Evolutionary conservation across 2,797 vertebrate species (phyloP), one percentile per base, ranked within the genome.

Genomic region (Aplochiton taeniatus): DNA sequence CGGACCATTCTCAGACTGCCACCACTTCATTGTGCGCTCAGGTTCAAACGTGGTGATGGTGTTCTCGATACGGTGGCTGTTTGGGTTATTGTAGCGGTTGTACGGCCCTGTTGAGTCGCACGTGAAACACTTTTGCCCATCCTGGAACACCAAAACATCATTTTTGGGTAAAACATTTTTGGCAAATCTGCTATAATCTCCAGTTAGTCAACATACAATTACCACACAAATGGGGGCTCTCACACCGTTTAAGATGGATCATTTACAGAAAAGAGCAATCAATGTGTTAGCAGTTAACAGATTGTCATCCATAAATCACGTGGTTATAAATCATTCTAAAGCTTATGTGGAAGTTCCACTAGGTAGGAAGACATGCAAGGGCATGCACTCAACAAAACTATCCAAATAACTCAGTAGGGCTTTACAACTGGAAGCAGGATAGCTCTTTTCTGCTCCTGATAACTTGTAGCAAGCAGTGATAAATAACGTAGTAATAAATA

Each of bases 1-100:
- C 59, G 17, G 74, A 95, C 96, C 94, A 0, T 96, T 97, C 87
- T 95, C 91, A 6, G 95, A 95, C 75, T 96, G 95, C 94, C 95
- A 98, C 95, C 96, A 98, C 72, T 88, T 94, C 65, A 90, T 89
- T 79, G 90, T 94, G 74, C 87, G 91, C 14, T 94, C 85, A 0
- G 87, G 86, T 61, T 94, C 92, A 70, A 95, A 96, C 0, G 86
- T 87, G 4, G 93, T 89, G 75, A 98, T 94, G 68, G 94, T 44
- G 7, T 96, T 98, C 73, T 96, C 92, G 9, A 94, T 85, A 41
- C 55, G 86, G 66, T 97, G 96, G 72, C 95, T 99, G 69, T 91
- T 82, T 1, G 81, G 79, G 55, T 94, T 93, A n/a, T 63, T 74
- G 8, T 91, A 65, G 8, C 51, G 86, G 74, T 91, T 79, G 76